Conservation (phyloP, 2,113 vertebrate species). For the Syrrhaptes paradoxus region DNA sequence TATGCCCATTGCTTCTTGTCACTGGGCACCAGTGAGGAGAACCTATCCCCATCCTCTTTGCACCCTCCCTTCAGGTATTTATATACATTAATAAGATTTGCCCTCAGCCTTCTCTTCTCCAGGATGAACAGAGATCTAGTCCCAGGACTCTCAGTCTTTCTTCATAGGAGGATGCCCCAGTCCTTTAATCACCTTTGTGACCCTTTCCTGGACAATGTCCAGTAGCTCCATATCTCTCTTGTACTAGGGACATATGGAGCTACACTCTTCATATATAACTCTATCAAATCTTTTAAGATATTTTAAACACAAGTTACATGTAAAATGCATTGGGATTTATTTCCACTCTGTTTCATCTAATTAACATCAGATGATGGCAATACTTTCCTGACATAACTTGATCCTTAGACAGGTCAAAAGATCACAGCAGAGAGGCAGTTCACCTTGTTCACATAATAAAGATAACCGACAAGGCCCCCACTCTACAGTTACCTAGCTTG, state of each 20-base stretch:
- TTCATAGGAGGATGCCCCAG: neutral
- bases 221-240: neutral
- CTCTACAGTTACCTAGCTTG: neutral
- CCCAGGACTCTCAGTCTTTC: neutral
- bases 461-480: neutral
- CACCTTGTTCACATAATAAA: neutral
- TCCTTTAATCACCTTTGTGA: neutral
- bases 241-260: fast-evolving
- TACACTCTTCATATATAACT: neutral
- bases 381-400: neutral
- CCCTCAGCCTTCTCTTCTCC: neutral
- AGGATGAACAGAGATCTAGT: neutral
- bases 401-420: neutral
- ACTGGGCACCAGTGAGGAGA: neutral
- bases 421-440: neutral
- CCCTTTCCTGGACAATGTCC: neutral
- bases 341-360: neutral
- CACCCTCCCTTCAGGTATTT: neutral
- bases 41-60: neutral
- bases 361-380: neutral
- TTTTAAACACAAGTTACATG: neutral
- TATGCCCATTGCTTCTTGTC: neutral
- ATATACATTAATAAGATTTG: neutral
- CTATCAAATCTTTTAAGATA: neutral
- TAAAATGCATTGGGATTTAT: neutral